Evolutionary conservation across 92 coral and sea anemone genomes (phyloP).

Genomic region (Siderastrea siderea): DNA sequence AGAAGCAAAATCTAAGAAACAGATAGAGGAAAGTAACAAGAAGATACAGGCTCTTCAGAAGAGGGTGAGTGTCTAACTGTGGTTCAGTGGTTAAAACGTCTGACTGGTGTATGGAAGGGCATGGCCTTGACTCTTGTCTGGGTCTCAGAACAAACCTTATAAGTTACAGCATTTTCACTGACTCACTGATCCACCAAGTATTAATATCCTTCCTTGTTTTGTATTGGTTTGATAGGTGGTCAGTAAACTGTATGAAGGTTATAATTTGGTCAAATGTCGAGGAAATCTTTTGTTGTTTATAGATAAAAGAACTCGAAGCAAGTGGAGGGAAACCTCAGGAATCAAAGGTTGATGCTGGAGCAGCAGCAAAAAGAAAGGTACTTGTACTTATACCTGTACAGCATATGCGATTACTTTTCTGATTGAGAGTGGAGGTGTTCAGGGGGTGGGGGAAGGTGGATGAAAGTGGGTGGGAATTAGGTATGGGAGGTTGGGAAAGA

Average conservation of each 20-base stretch:
- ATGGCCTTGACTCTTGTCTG: too few species aligned
- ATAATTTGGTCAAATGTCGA: too few species aligned
- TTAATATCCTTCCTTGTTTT: neutral
- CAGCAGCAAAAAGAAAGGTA: conserved; percentile 83
- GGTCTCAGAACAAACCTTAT: too few species aligned
- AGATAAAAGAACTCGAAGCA: conserved; percentile 97
- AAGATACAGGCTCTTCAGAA: conserved; percentile 94
- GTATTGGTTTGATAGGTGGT: neutral
- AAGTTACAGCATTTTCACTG: too few species aligned
- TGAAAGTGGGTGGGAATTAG: too few species aligned
- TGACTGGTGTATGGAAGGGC: neutral
- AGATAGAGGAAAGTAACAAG: conserved; percentile 92
- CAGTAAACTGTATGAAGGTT: too few species aligned
- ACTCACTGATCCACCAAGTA: too few species aligned
- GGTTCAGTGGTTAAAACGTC: neutral
- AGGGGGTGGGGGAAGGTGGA: too few species aligned
- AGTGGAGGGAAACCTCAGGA: conserved; percentile 76
- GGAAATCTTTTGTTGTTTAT: neutral
- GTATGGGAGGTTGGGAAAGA: too few species aligned
- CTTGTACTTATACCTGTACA: too few species aligned
- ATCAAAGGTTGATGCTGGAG: conserved; percentile 78
- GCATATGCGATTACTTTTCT: too few species aligned
- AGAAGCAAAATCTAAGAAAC: conserved; percentile 91
- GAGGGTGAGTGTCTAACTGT: conserved; percentile 66
- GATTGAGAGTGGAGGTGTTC: too few species aligned